Evolutionary conservation across 2,888 invertebrate genomes (phyloP).

Genomic region (Trissonchulus latispiculum): DNA sequence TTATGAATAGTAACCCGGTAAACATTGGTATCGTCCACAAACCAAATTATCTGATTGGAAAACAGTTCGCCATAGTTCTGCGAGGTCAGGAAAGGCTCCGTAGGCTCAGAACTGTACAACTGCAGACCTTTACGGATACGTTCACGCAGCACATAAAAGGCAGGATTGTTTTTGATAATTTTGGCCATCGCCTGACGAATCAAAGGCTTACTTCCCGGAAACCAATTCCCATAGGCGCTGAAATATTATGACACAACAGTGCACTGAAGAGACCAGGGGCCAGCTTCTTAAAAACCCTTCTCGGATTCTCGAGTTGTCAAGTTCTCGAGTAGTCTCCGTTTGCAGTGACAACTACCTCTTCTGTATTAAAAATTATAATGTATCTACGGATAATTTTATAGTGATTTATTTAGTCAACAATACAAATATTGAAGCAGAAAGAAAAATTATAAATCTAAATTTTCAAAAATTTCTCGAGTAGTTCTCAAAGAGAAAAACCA

Average conservation of each 20-base stretch:
- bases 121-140: slow-evolving; percentile 97
- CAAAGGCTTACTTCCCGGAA: slow-evolving; percentile 94
- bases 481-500: too few relatives aligned
- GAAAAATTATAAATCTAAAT: too few relatives aligned
- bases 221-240: slow-evolving; percentile 98
- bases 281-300: too few relatives aligned
- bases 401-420: too few relatives aligned
- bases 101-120: slow-evolving; percentile 95
- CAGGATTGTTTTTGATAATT: slow-evolving; percentile 99
- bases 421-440: too few relatives aligned
- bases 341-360: too few relatives aligned
- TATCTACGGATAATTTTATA: too few relatives aligned
- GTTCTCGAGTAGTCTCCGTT: not conserved
- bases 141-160: slow-evolving; percentile 88
- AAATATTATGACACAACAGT: too few relatives aligned
- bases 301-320: too few relatives aligned
- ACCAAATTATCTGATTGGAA: slow-evolving; percentile 99
- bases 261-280: too few relatives aligned
- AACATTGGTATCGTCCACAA: slow-evolving; percentile 98
- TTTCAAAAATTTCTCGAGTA: too few relatives aligned
- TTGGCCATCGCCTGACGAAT: slow-evolving; percentile 99
- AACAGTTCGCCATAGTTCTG: slow-evolving; percentile 99
- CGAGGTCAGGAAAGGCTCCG: slow-evolving; percentile 95
- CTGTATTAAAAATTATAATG: too few relatives aligned
- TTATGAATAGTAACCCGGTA: slow-evolving; percentile 99